Evolutionary conservation across 2,888 invertebrate genomes (phyloP).

Genomic region (Agrochola macilenta): DNA sequence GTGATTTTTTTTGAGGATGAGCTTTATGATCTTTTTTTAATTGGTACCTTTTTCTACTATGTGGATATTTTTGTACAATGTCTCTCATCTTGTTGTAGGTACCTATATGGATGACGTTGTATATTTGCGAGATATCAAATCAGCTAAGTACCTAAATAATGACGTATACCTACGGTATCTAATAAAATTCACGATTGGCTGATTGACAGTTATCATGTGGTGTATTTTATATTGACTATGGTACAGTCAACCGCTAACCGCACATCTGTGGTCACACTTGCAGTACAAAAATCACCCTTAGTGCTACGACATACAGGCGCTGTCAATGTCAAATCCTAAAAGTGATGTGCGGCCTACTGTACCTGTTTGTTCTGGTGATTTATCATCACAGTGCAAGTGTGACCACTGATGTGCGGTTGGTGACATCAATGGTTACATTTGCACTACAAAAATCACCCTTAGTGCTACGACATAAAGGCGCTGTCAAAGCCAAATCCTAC

Average conservation of each 20-base stretch:
- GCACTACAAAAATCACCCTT: too few relatives aligned
- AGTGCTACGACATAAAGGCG: too few relatives aligned
- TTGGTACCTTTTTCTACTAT: neutral
- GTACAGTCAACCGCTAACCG: too few relatives aligned
- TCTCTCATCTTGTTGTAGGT: neutral
- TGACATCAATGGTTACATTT: too few relatives aligned
- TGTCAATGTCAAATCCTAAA: too few relatives aligned
- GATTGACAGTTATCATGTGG: neutral
- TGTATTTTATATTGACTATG: too few relatives aligned
- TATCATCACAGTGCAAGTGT: neutral
- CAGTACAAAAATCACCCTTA: too few relatives aligned
- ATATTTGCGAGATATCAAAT: neutral
- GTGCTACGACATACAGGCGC: too few relatives aligned
- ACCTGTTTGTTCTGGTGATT: neutral
- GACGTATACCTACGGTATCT: neutral
- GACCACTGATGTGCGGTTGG: too few relatives aligned
- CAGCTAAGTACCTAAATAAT: neutral
- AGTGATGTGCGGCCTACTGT: neutral
- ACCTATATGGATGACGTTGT: neutral
- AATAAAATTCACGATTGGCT: neutral
- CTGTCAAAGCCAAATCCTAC: too few relatives aligned
- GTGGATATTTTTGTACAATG: neutral
- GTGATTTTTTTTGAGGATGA: slow-evolving; percentile 6
- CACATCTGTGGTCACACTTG: too few relatives aligned
- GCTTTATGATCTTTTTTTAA: slow-evolving; percentile 9